phyloP scores from a whole-genome alignment of 37 sponge, comb jelly and placozoan genomes.

The Eunapius fragilis region DNA sequence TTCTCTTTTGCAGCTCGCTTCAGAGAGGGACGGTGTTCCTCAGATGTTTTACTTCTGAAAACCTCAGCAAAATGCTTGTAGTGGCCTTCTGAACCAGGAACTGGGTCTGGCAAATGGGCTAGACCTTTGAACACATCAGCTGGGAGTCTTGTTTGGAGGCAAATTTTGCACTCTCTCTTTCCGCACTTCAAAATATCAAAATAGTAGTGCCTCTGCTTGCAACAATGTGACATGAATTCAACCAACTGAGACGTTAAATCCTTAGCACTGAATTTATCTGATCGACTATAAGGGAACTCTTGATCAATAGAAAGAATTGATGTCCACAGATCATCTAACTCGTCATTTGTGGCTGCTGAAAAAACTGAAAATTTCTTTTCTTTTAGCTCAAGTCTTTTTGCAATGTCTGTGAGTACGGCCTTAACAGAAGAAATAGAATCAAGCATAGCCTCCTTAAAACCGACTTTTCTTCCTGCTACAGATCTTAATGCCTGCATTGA shows the following conservation, averaged over 20 bases:
- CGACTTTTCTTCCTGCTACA: neutral
- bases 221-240: slow-evolving; percentile 29
- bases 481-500: neutral
- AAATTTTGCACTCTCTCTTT: slow-evolving; percentile 4
- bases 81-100: slow-evolving; percentile 25
- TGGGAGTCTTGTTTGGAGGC: neutral
- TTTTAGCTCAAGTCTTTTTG: neutral
- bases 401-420: slow-evolving; percentile 6
- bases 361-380: slow-evolving; percentile 18
- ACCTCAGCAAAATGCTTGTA: slow-evolving; percentile 33
- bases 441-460: neutral
- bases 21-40: neutral
- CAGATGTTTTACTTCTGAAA: slow-evolving; percentile 22
- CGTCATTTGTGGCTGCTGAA: slow-evolving; percentile 5
- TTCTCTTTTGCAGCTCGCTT: slow-evolving; percentile 13
- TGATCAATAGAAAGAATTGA: slow-evolving; percentile 21
- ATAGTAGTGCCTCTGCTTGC: slow-evolving; percentile 16
- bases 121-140: neutral
- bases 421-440: slow-evolving; percentile 16
- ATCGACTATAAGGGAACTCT: neutral
- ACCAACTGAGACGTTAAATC: slow-evolving; percentile 1
- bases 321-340: neutral
- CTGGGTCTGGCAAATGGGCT: neutral
- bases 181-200: slow-evolving; percentile 25
- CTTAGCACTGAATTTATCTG: neutral